phyloP scores from a whole-genome alignment of 2,113 vertebrate genomes.

The Osmerus eperlanus region DNA sequence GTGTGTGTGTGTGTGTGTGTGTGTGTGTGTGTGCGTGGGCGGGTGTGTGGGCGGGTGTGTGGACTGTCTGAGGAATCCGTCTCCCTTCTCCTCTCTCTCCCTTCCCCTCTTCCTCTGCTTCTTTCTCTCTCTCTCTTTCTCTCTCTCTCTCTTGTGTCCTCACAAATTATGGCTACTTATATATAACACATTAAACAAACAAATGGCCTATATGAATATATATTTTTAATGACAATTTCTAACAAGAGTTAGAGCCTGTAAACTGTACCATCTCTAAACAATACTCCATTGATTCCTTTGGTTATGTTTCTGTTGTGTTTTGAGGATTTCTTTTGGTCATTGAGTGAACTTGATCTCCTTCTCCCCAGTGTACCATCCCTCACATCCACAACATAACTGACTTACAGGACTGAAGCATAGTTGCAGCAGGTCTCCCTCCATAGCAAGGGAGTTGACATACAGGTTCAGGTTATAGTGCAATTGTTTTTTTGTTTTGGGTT shows the following conservation, averaged over 20 bases:
- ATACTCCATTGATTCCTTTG: conserved; percentile 55
- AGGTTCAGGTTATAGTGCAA: conserved; percentile 36
- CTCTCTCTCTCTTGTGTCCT: conserved; percentile 57
- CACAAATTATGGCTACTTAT: conserved; percentile 57
- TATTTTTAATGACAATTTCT: conserved; percentile 71
- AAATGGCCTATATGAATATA: conserved; percentile 66
- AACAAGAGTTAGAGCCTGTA: conserved; percentile 66
- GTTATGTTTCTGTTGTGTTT: conserved; percentile 43
- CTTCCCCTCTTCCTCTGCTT: conserved; percentile 59
- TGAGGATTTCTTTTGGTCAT: conserved; percentile 42
- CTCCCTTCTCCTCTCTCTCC: conserved; percentile 31
- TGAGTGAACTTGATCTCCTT: conserved; percentile 56
- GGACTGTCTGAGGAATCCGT: conserved; percentile 52
- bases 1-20: conserved; percentile 13
- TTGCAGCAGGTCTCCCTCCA: neutral
- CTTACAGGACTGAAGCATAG: conserved; percentile 6
- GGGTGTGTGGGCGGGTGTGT: conserved; percentile 22
- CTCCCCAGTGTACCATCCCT: conserved; percentile 15
- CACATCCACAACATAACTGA: conserved; percentile 25
- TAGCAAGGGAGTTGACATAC: neutral
- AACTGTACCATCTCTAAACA: conserved; percentile 55
- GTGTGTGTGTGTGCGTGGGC: too few relatives aligned
- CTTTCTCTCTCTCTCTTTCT: conserved; percentile 49
- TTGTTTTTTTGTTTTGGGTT: neutral
- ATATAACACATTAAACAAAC: conserved; percentile 55